Base-by-base conservation (phyloP, 2,113 vertebrate genomes). In the Sinosuthora webbiana region DNA sequence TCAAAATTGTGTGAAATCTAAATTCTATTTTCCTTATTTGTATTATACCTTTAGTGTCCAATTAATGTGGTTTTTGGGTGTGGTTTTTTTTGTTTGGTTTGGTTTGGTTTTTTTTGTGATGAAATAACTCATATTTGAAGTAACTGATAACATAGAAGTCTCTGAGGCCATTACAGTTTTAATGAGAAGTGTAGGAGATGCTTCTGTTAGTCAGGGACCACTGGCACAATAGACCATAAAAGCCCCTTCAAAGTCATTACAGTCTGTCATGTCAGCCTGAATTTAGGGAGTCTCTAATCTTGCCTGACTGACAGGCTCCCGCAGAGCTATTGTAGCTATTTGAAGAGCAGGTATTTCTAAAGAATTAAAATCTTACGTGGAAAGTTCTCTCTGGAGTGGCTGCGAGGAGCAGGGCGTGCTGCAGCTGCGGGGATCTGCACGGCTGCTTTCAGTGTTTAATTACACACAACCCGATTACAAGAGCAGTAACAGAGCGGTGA, bases 271-370 rank as follows among this genome's bases (percentile, higher is more conserved):
- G 56, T 86, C 82, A 80, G 67, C 53, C 45, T 93, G 94, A 94
- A 90, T 87, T 91, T 88, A 79, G 73, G 70, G 17, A 87, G 18
- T 41, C 60, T 94, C 62, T 96, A 89, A 96, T 94, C 82, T 57
- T 56, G 22, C 37, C 75, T 95, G 94, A 95, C 44, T 90, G 94
- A 84, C 82, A 91, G 35, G 55, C 69, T 80, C 91, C 84, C 62
- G 67, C 55, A 64, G 89, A 94, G 84, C 44, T 84, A 70, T 62
- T 94, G 87, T 74, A 64, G 68, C 73, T 92, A 45, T 89, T 33
- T 81, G 87, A 87, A 80, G 84, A 86, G 27, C 33, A 73, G 35
- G 50, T 76, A 39, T 55, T 77, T 82, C 91, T 81, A 5, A 75
- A 87, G 79, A 87, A 75, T 25, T 3, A 35, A 83, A 78, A 69